A percentile compares a stretch with the other conserved stretches of the same genome.
Evolutionary conservation across 2,797 vertebrate genomes (phyloP).

Genomic region (Synanceia verrucosa): DNA sequence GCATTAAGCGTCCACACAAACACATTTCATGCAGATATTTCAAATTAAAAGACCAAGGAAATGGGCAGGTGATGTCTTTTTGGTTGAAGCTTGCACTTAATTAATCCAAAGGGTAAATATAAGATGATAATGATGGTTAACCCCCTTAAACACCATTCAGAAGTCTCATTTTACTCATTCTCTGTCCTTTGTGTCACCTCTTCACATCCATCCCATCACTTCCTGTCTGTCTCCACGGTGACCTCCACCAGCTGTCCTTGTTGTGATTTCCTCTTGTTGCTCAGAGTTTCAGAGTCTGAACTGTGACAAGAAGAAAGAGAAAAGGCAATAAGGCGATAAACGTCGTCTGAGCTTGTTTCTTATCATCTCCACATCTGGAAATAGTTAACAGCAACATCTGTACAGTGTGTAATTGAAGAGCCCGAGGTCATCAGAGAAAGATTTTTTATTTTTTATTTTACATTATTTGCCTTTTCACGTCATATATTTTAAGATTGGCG

Average conservation of each 20-base stretch:
- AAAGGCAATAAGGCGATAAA: slow-evolving; percentile 29
- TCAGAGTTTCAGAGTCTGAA: slow-evolving; percentile 43
- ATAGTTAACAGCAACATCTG: not conserved
- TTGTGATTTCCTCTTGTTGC: slow-evolving; percentile 79
- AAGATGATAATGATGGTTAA: too few relatives aligned
- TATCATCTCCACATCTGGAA: slow-evolving; percentile 25
- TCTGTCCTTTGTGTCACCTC: slow-evolving; percentile 47
- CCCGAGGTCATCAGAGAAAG: not conserved
- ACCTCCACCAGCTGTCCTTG: slow-evolving; percentile 64
- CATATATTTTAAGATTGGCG: too few relatives aligned
- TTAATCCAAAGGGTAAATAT: too few relatives aligned
- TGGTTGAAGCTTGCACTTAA: too few relatives aligned
- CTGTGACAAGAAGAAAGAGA: slow-evolving; percentile 46
- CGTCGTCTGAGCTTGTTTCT: slow-evolving; percentile 43
- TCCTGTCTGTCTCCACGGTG: slow-evolving; percentile 33
- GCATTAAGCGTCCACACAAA: too few relatives aligned
- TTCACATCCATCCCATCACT: slow-evolving; percentile 34
- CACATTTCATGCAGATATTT: not conserved
- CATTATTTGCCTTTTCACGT: too few relatives aligned
- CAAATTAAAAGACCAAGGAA: too few relatives aligned
- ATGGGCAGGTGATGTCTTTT: too few relatives aligned
- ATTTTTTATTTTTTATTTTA: too few relatives aligned
- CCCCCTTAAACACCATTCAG: not conserved
- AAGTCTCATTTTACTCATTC: not conserved
- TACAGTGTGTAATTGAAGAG: not conserved